A percentile compares a stretch with the other conserved stretches of the same genome.
These are phyloP conservation scores for Smithornis capensis DNA, from an alignment of 2,113 vertebrate species.

Conservation along the genomic window DNA sequence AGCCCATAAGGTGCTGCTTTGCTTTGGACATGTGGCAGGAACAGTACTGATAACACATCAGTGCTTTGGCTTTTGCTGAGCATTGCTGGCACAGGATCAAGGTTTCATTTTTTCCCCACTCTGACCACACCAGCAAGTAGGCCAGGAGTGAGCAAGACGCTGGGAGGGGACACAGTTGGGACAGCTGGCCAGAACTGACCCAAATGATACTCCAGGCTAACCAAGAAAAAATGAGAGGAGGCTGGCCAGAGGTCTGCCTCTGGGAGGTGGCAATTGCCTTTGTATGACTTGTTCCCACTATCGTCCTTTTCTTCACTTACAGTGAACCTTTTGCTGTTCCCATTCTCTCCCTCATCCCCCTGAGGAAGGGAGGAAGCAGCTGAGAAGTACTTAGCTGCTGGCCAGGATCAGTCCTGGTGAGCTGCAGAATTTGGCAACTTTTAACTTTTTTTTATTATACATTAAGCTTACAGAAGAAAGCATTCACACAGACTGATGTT, in stretches of 20 bases:
- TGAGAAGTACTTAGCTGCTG: not conserved
- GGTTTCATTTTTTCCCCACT: not conserved
- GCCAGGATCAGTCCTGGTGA: not conserved
- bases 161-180: not conserved
- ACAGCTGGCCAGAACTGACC: not conserved
- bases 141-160: not conserved
- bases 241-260: not conserved
- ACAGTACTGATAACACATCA: not conserved
- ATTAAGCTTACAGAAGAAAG: not conserved
- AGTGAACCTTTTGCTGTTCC: not conserved
- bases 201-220: not conserved
- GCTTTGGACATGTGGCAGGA: not conserved
- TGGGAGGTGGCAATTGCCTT: not conserved
- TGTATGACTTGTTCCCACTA: not conserved
- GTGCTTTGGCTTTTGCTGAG: not conserved
- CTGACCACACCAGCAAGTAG: not conserved
- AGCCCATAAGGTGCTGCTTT: rapidly evolving
- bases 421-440: not conserved
- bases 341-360: not conserved
- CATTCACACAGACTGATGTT: not conserved
- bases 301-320: not conserved
- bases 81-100: not conserved
- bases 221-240: not conserved
- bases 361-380: not conserved
- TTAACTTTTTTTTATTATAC: not conserved